Percentiles rank a stretch among this genome's conserved stretches.
phyloP scores from a whole-genome alignment of 2,797 vertebrate genomes.

The Alcedo atthis region DNA sequence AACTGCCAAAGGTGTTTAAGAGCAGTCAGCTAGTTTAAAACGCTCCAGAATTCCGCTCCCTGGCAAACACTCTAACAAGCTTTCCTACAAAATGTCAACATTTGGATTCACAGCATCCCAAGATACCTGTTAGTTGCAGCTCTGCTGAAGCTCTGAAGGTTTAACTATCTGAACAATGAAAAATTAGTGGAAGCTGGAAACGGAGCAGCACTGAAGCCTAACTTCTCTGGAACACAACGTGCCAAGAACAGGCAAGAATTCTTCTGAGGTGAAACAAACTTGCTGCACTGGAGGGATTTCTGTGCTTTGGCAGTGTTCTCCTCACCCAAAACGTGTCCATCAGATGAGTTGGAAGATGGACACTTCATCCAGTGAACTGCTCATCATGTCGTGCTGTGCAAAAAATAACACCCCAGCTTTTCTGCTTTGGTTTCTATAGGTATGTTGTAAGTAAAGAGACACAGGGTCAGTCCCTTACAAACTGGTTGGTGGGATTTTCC shows the following conservation, averaged over 20 bases:
- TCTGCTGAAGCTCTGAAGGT: slow-evolving; percentile 43
- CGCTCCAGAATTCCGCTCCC: background rate
- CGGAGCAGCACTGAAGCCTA: slow-evolving; percentile 12
- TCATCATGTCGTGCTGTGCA: background rate
- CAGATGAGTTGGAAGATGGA: background rate
- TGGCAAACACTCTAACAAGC: slow-evolving; percentile 33
- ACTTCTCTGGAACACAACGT: slow-evolving; percentile 23
- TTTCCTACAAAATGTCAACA: slow-evolving; percentile 52
- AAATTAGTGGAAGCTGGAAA: slow-evolving; percentile 55
- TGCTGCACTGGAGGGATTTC: background rate
- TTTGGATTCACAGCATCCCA: slow-evolving; percentile 48
- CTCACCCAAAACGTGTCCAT: background rate
- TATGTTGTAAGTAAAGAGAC: background rate
- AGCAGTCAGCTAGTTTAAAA: slow-evolving; percentile 47
- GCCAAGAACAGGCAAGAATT: slow-evolving; percentile 23
- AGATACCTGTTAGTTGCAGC: slow-evolving; percentile 54
- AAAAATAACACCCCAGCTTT: background rate
- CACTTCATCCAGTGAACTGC: background rate
- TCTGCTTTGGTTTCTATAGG: background rate
- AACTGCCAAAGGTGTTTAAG: slow-evolving; percentile 47
- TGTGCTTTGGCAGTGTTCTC: background rate
- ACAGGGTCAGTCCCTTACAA: background rate
- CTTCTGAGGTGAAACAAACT: slow-evolving; percentile 4
- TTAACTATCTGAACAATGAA: slow-evolving; percentile 62
- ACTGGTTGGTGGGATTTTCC: background rate